phyloP scores from a whole-genome alignment of 2,888 invertebrate species.

The Lypha dubia region DNA sequence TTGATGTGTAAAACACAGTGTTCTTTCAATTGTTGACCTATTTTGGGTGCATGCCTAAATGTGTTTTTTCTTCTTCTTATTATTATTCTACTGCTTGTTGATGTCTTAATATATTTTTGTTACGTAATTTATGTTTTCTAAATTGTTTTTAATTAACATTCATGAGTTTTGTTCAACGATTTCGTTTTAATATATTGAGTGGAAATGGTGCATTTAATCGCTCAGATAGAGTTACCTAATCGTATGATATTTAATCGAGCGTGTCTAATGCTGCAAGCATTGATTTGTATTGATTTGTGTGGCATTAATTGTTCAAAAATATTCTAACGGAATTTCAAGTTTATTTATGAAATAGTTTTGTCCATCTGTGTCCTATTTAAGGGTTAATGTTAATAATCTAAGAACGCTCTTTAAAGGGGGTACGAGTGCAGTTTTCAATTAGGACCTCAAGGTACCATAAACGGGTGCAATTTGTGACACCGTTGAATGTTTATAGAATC shows the following conservation, averaged over 20 bases:
- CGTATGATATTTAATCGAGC: constrained; percentile 7
- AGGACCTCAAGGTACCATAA: too few relatives aligned
- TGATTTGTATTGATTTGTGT: constrained; percentile 41
- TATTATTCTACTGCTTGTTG: constrained; percentile 17
- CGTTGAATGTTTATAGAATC: too few relatives aligned
- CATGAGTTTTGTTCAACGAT: constrained; percentile 15
- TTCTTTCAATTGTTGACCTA: constrained; percentile 47
- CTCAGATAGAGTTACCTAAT: constrained; percentile 12
- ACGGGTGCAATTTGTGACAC: too few relatives aligned
- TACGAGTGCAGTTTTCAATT: too few relatives aligned
- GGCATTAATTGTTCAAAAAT: background rate
- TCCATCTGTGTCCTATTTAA: background rate
- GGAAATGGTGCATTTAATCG: background rate
- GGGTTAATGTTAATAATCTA: too few relatives aligned
- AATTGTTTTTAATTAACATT: constrained; percentile 70
- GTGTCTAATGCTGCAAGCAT: constrained; percentile 2
- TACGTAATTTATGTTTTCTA: constrained; percentile 67
- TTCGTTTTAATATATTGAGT: background rate
- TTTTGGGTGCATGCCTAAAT: constrained; percentile 21
- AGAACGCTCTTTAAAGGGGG: too few relatives aligned
- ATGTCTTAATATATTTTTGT: constrained; percentile 59
- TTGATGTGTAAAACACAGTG: background rate
- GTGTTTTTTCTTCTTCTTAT: background rate
- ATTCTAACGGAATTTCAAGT: background rate
- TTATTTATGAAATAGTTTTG: background rate